Evolutionary conservation across 2,888 invertebrate species (phyloP), one percentile per base, ranked within the genome.

Genomic region (Dynastes hyllus): DNA sequence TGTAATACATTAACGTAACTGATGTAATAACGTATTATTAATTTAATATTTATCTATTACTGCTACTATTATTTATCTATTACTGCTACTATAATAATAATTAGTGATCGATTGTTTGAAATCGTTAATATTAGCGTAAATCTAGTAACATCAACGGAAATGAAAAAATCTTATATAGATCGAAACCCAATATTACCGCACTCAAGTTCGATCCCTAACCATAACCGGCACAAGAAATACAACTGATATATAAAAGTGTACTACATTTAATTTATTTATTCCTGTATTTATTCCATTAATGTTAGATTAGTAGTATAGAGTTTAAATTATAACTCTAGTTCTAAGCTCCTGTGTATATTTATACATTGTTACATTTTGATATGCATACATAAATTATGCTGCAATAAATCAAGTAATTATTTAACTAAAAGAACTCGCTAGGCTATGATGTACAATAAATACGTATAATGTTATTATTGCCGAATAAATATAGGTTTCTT

Each of bases 221-320:
- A 45, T 45, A 45, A 45, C 45, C 2, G 11, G 8, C 55, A 5
- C n/a, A 22, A 22, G n/a, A 58, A 6, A 58, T 29, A 8, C 27
- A 63, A 63, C 32, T 11, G 8, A 67, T 45, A 45, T 51, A 51
- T 50, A 67, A 65, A 32, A 66, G 11, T 45, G 45, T 75, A 32
- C n/a, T 55, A 69, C 29, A 32, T 55, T 27, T 75, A 75, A 75
- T 75, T 75, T 75, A 75, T 75, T 75, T 75, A 75, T 75, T 75
- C 22, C 45, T 45, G 32, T 75, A 75, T 75, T 75, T 75, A 75
- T 75, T 75, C 73, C 73, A 61, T 75, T 40, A 75, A 50, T 69
- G 69, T 51, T 67, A 67, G 16, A 67, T 22, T 37, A 16, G 66
- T 66, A 66, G 63, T 16, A 8, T 55, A 16, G 22, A n/a, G 8